Base-by-base conservation (phyloP, 2,888 invertebrate genomes). In the Anthrax anthrax region DNA sequence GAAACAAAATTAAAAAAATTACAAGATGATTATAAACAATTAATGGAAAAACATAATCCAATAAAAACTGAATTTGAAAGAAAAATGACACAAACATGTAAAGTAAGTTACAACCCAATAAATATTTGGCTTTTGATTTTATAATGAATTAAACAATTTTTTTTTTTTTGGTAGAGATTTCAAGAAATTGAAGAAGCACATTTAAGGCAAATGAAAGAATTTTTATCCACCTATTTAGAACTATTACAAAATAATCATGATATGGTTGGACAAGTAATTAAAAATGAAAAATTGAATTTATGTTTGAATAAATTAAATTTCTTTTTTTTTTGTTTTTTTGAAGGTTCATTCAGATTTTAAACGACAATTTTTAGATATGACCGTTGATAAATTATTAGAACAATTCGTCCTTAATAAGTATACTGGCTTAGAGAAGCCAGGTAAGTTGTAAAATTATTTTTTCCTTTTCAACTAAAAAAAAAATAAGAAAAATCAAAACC, bases 161-260 rank as follows among this genome's bases (percentile, higher is more conserved):
- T 14, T 34, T 34, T 34, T 34, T 14, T 34, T 34, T 34, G 4
- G 12, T 54, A 80, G 78, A 84, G 88, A 64, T 96, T 95, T 64
- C 95, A 96, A 75, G 90, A 89, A 67, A 81, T 94, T 18, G 95
- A 96, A 69, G 89, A 91, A 61, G 80, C 84, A 47, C 94, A 95
- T 70, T 70, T 95, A 55, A 82, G 82, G 56, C 90, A 91, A 65
- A 94, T 96, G 92, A 91, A 91, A 63, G 88, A 91, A 59, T 95
- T 95, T 75, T 76, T 95, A 37, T 86, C 85, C 58, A 81, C 80
- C 6, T 95, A 92, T 67, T 81, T 87, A 50, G 84, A 88, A 60
- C 78, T 90, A 51, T 76, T 90, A 56, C 88, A 92, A 61, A 82
- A 82, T 61, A 89, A 90, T 63, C 90, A 92, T 69, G 87, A 86